Evolutionary conservation across 2,113 vertebrate genomes (phyloP), one percentile per base, ranked within the genome.

Genomic region (Haemorhous mexicanus): DNA sequence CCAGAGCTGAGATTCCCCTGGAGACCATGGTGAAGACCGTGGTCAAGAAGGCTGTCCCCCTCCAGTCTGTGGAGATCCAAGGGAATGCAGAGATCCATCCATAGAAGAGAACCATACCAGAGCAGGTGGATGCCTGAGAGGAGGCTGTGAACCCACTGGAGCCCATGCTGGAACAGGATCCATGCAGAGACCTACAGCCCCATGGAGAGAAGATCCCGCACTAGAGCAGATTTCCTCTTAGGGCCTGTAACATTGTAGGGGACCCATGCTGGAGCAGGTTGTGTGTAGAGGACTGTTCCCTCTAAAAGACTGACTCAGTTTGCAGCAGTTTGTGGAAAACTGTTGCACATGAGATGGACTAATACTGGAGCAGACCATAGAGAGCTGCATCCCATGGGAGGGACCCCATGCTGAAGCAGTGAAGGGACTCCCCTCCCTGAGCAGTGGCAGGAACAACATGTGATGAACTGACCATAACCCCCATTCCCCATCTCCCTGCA

Each of bases 401-500:
- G 20, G 21, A 35, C 3, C 13, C 19, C 30, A 49, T 2, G 4
- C 19, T 66, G 50, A 12, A 49, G 16, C 30, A 56, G 30, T 16
- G 20, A 7, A 49, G n/a, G 50, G 24, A 24, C 16, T 56, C 30
- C 5, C 3, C 13, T 66, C 15, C 43, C 10, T 9, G 4, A 20
- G 50, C 5, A 75, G 20, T 24, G 16, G 4, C 30, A 66, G 43
- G 30, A 66, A 6, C 14, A 14, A 5, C 0, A 0, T 28, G 30
- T 24, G 43, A 49, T 56, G 24, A 41, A 30, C 13, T 35, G 43
- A 13, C 10, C 16, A 19, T 30, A 66, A 47, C 4, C 8, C 23
- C 10, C n/a, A 41, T 16, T 56, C 16, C 13, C 16, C 20, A 35
- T 30, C 43, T 75, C 8, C 30, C 10, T 49, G 35, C 19, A n/a